Evolutionary conservation across 1,140 invertebrate genomes (phyloP), one percentile per base, ranked within the genome.

Genomic region (Eubasilissa regina): DNA sequence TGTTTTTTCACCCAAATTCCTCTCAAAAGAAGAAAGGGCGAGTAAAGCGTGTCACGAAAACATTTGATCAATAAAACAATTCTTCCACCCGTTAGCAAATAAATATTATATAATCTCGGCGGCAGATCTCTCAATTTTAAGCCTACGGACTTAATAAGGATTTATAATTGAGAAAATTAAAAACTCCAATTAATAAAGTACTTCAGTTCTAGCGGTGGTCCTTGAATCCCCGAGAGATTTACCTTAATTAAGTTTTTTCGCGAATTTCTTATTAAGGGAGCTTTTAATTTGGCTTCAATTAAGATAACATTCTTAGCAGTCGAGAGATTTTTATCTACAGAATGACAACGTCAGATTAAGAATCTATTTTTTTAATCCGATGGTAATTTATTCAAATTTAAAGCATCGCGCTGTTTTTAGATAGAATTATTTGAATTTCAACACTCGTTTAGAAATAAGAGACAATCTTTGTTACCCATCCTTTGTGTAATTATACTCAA

Each of bases 81-180:
- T 35, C 25, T 6, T 35, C 25, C 25, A 35, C 25, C 25, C 25
- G 25, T 35, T 35, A 35, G 25, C 25, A 35, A 35, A 35, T 35
- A 35, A 35, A 35, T 35, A 35, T 35, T 3, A 35, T 35, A 35
- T 64, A 13, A 64, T 64, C 60, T 43, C 60, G n/a, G 25, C 12
- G 19, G 19, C 19, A 25, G 13, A 43, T 64, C 60, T 43, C 8
- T 64, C 35, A 43, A 64, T 25, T 13, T 25, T 17, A 64, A 64
- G 12, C 13, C 60, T 15, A n/a, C 44, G 17, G 44, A 68, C 64
- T 48, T 17, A 66, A 43, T 47, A 45, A 47, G 44, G 62, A 66
- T 75, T 60, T 55, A 47, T 75, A 75, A 75, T 75, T 75, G 43
- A 60, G 43, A 53, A 45, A 75, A 75, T 75, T 75, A 75, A 75